phyloP scores from a whole-genome alignment of 2,888 invertebrate species.

The Dasypolia templi region DNA sequence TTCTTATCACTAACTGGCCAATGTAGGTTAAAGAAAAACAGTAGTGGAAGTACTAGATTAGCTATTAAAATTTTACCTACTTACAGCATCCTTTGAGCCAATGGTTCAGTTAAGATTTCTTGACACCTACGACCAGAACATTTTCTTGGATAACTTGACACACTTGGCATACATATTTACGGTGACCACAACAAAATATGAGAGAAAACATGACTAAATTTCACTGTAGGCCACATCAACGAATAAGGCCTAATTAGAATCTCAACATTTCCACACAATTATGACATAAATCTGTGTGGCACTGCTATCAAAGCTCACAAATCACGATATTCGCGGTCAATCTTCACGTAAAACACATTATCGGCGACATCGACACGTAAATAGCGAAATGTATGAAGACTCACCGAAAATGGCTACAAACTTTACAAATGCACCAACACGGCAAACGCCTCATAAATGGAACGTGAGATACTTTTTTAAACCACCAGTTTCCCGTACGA shows the following conservation, averaged over 20 bases:
- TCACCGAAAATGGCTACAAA: constrained; percentile 89
- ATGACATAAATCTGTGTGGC: constrained; percentile 43
- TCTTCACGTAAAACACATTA: constrained; percentile 72
- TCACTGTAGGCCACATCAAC: constrained; percentile 35
- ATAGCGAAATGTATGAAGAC: constrained; percentile 79
- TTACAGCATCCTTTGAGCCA: constrained; percentile 12
- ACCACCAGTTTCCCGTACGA: constrained; percentile 84
- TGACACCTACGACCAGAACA: constrained; percentile 8
- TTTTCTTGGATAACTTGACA: constrained; percentile 43
- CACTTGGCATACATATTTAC: constrained; percentile 42
- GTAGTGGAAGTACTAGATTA: constrained; percentile 13
- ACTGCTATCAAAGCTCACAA: constrained; percentile 63
- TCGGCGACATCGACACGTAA: constrained; percentile 79
- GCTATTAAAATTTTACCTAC: constrained; percentile 13
- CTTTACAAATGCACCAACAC: constrained; percentile 80
- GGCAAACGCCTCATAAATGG: constrained; percentile 82
- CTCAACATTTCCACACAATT: constrained; percentile 27
- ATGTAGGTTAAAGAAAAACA: constrained; percentile 52
- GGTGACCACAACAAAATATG: constrained; percentile 25
- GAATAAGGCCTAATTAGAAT: constrained; percentile 41
- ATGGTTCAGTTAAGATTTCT: constrained; percentile 5
- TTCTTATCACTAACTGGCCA: constrained; percentile 51
- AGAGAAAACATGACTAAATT: constrained; percentile 54
- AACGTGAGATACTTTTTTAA: constrained; percentile 88
- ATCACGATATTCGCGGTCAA: constrained; percentile 64